Evolutionary conservation across 2,113 vertebrate genomes (phyloP), one percentile per base, ranked within the genome.

Genomic region (Nothocercus julius): DNA sequence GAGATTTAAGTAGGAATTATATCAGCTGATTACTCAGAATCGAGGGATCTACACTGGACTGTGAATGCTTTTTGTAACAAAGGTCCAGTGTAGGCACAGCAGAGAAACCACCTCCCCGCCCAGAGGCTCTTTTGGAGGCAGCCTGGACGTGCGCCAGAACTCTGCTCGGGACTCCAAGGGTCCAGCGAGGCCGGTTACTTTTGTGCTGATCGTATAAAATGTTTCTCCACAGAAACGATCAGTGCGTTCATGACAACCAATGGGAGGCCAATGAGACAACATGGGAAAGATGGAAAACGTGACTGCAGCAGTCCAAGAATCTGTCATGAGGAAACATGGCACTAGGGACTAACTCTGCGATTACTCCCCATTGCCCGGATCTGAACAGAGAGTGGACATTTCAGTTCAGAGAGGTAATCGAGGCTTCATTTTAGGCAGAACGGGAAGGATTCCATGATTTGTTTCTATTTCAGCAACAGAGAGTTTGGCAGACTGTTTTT

Each of bases 281-380:
- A 95, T 1, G 34, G 87, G 87, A 93, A 84, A 69, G 86, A 94
- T 94, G 95, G 51, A n/a, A 93, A 90, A 90, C 79, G 90, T 89
- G 95, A 96, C 84, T 54, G 97, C 97, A 97, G 98, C 62, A 97
- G 98, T 98, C 98, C 98, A 98, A 98, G 98, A 98, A 98, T 97
- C 94, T 96, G 87, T 70, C 18, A 45, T 67, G 78, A 91, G 70
- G 81, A 94, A 95, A 75, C 0, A 1, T 19, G 62, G 64, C 7
- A 9, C n/a, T 59, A 53, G 34, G 82, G 56, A 73, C 21, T 17
- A 84, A 61, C 40, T 80, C 59, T 82, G 77, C 45, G 61, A 87
- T 49, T 42, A 51, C 9, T 63, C 1, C 0, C 3, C 4, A 56
- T 28, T 8, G 6, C 49, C 66, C 38, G 62, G 56, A 64, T 85